A percentile compares a stretch with the other conserved stretches of the same genome.
Evolutionary conservation across 2,113 vertebrate species (phyloP).

Genomic region (Orycteropus afer): DNA sequence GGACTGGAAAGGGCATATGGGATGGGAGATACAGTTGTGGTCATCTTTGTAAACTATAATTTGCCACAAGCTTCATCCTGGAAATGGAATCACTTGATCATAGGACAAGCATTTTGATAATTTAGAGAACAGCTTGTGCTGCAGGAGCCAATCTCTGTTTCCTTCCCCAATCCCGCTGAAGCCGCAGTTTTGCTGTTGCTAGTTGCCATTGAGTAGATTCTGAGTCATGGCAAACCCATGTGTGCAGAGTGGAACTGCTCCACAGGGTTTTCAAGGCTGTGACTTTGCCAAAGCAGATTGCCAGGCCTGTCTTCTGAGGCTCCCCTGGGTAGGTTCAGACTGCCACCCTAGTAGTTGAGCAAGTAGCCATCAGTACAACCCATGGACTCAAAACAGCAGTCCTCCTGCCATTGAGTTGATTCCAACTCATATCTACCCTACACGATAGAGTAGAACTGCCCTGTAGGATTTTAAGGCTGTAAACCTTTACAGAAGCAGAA

Average conservation of each 20-base stretch:
- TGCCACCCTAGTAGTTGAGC: neutral
- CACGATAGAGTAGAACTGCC: no score
- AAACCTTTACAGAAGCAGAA: no score
- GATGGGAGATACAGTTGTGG: neutral
- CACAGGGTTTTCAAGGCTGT: neutral
- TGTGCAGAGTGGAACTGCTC: neutral
- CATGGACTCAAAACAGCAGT: no score
- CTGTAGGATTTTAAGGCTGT: no score
- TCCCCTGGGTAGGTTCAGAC: no score
- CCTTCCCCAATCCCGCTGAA: neutral
- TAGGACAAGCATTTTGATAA: neutral
- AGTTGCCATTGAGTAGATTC: neutral
- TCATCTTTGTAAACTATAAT: neutral
- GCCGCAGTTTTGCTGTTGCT: neutral
- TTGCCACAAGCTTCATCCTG: neutral
- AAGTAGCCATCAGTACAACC: no score
- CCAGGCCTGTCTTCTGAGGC: neutral
- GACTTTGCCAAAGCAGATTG: no score
- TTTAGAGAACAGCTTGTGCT: neutral
- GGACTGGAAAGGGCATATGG: neutral
- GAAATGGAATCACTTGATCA: neutral
- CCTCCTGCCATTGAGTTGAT: no score
- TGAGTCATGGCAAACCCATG: neutral
- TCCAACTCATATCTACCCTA: no score
- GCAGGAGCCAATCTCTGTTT: neutral